phyloP scores from a whole-genome alignment of 2,113 vertebrate genomes.

The Eulemur rufifrons region DNA sequence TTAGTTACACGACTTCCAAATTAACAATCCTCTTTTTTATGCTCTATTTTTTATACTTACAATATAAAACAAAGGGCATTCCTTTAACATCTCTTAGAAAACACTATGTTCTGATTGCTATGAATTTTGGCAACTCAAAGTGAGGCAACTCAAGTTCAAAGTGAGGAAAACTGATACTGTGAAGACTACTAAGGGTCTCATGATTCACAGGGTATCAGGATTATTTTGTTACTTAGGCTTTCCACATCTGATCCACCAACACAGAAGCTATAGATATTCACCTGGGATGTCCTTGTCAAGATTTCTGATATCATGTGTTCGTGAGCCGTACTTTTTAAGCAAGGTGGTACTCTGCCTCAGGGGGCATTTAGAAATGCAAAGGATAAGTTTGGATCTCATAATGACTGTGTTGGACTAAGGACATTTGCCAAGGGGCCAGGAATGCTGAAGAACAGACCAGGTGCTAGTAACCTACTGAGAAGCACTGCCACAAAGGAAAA shows the following conservation, averaged over 20 bases:
- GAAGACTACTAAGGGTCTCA: not conserved
- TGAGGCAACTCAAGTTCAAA: not conserved
- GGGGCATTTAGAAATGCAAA: not conserved
- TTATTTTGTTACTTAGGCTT: not conserved
- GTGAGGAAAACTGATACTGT: not conserved
- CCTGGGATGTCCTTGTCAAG: not conserved
- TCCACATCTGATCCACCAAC: not conserved
- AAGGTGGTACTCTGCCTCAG: not conserved
- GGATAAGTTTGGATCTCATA: not conserved
- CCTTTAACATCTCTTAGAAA: slow-evolving; percentile 14
- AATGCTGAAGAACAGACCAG: not conserved
- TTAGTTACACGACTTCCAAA: not conserved
- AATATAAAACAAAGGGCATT: slow-evolving; percentile 10
- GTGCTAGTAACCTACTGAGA: not conserved
- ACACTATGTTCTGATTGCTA: not conserved
- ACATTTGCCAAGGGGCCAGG: not conserved
- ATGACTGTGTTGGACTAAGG: not conserved
- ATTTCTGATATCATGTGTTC: not conserved
- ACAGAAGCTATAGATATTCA: not conserved
- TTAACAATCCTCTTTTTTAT: slow-evolving; percentile 1
- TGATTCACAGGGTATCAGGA: not conserved
- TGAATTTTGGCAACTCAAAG: slow-evolving; percentile 19
- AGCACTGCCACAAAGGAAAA: not conserved
- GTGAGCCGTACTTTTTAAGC: not conserved
- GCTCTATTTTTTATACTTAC: not conserved